Evolutionary conservation across 2,888 invertebrate species (phyloP).

Genomic region (Acanthoscelides obtectus): DNA sequence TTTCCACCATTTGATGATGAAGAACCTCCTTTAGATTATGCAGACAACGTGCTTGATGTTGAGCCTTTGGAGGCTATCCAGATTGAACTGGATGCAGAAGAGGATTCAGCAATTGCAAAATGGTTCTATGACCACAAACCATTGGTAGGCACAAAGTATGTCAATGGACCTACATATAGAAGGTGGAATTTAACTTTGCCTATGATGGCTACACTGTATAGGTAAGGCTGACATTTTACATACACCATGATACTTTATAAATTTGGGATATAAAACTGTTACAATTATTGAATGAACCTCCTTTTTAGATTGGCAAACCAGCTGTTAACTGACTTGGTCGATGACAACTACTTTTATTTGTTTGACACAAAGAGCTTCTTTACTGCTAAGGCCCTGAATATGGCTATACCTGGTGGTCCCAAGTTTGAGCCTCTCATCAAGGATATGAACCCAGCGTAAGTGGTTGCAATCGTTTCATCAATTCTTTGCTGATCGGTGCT

Average conservation of each 20-base stretch:
- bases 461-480: constrained; percentile 2
- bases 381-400: constrained; percentile 98
- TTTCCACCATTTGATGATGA: constrained; percentile 99
- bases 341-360: constrained; percentile 97
- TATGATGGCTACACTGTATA: constrained; percentile 94
- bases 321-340: constrained; percentile 93
- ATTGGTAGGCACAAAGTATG: constrained; percentile 80
- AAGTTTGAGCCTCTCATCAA: constrained; percentile 99
- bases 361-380: constrained; percentile 99
- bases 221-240: neutral
- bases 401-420: constrained; percentile 99
- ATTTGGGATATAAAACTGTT: no score
- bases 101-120: constrained; percentile 82
- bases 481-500: neutral
- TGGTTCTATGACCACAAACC: constrained; percentile 99
- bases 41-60: constrained; percentile 97
- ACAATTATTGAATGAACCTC: no score
- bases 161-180: constrained; percentile 96
- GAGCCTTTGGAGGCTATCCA: constrained; percentile 99
- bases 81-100: constrained; percentile 94
- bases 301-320: constrained; percentile 89
- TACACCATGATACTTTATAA: no score
- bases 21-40: constrained; percentile 98
- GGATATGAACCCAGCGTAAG: constrained; percentile 89
- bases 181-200: constrained; percentile 95